These are phyloP conservation scores for Chaetura pelagica DNA, from an alignment of 2,113 vertebrate species.

Conservation along the genomic window DNA sequence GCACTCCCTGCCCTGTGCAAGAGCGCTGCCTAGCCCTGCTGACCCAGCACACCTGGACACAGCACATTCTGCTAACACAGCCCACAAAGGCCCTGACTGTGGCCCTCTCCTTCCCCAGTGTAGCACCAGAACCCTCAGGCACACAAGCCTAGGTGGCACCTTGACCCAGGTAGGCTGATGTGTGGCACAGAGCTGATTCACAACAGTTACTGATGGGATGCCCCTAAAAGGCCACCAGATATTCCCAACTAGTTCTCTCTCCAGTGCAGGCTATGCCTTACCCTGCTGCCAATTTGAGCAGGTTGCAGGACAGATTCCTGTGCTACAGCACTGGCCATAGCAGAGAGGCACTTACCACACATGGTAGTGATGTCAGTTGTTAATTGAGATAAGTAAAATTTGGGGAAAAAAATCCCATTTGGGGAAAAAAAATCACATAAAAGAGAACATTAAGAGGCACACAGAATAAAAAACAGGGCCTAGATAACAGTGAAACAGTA, in stretches of 20 bases:
- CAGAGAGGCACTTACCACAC: neutral
- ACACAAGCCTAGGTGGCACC: neutral
- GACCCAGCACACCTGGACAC: neutral
- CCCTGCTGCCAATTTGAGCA: neutral
- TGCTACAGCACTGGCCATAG: neutral
- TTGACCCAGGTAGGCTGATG: neutral
- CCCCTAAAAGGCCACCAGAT: neutral
- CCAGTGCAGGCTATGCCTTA: neutral
- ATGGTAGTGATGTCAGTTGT: too few relatives aligned
- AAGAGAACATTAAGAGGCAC: too few relatives aligned
- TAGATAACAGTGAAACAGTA: too few relatives aligned
- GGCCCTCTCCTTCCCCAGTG: fast-evolving
- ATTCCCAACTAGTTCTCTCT: neutral
- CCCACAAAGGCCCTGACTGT: neutral
- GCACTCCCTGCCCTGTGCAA: neutral
- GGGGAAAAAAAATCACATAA: too few relatives aligned
- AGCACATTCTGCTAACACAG: neutral
- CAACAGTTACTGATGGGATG: neutral
- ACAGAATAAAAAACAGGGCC: too few relatives aligned
- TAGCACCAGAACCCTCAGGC: neutral
- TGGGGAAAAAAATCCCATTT: too few relatives aligned
- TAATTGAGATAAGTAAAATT: too few relatives aligned
- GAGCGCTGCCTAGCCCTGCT: neutral
- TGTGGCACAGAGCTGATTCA: neutral
- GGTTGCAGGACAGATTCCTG: neutral